Base-by-base conservation (phyloP, 2,888 invertebrate species). In the Enoplolaimus lenunculus region DNA sequence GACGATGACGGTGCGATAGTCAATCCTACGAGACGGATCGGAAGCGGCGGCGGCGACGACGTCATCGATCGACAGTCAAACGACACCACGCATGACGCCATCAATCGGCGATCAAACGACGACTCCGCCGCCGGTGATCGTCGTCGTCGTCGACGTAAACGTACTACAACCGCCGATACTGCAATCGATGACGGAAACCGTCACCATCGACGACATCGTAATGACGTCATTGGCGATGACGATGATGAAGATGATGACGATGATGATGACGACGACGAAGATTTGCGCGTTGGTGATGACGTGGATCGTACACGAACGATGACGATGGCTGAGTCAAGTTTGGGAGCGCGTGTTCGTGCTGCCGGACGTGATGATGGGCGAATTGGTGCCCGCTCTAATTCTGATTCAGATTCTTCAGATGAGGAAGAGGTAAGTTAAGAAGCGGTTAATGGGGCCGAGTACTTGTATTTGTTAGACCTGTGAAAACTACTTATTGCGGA, bases 41-140 rank as follows among this genome's bases (percentile, higher is more conserved):
- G 16, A 3, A 60, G 13, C n/a, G 26, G 28, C 57, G 57, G 68
- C 57, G 28, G 3, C 21, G 57, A 59, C 3, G 57, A 21, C n/a
- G 30, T 2, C 33, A n/a, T 21, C 28, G 33, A 21, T 67, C 26
- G 57, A n/a, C 21, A 29, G 13, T 28, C 34, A 30, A 3, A 69
- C 64, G 57, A 60, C 13, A 33, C n/a, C 30, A 21, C 2, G 3
- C 2, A 30, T n/a, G 69, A 72, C 70, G 29, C 70, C 70, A 1
- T 16, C 35, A 1, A n/a, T 60, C 1, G 72, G 33, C n/a, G 21
- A 67, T 31, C 2, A 3, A 16, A 7, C 33, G 16, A 7, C 31
- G 21, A 7, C 7, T 30, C 67, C 33, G 33, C 35, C 7, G 16
- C 67, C 67, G 31, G n/a, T 28, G 3, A 34, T 45, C 45, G 45